Base-by-base conservation (phyloP, 2,797 vertebrate genomes). In the Columba guinea region DNA sequence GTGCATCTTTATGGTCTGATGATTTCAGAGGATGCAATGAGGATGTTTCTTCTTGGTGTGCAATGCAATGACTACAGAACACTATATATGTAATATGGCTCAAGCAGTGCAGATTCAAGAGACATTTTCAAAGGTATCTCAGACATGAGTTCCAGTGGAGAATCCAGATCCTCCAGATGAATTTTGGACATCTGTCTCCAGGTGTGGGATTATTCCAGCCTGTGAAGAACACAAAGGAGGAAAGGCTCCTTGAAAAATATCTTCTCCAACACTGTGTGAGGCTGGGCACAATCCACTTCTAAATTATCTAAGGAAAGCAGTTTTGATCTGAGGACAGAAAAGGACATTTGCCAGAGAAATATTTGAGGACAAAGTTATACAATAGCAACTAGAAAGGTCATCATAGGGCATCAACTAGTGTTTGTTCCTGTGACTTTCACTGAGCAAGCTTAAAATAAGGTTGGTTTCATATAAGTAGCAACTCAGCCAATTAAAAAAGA, bases 401-500 rank as follows among this genome's bases (percentile, higher is more conserved):
- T 75, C 3, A 0, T 0, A 85, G 94, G 89, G 59, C 91, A 94
- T 90, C 0, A 0, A 68, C 69, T 74, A 20, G 17, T 68, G 67
- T 93, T 95, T 95, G 55, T 81, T 94, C 90, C 75, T 80, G 58
- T 59, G 86, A 41, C 78, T 93, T 94, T 93, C 83, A 69, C 28
- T 56, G 62, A 85, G 23, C 22, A 73, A 94, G 30, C 70, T 88
- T 93, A 34, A 87, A 76, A 91, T 92, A 76, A 53, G 19, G 26
- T 82, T 90, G 63, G 35, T 84, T 96, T 91, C 65, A 68, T 84
- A 51, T n/a, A 91, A 84, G 77, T 81, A 96, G 84, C 94, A 90
- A 83, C 21, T 86, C 83, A 81, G n/a, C 32, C 88, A 90, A 93
- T 77, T 93, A 90, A 81, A 84, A 70, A 87, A 85, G 59, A 93